These are phyloP conservation scores for Ophion slaviceki DNA, from an alignment of 2,888 invertebrate species.

Conservation along the genomic window DNA sequence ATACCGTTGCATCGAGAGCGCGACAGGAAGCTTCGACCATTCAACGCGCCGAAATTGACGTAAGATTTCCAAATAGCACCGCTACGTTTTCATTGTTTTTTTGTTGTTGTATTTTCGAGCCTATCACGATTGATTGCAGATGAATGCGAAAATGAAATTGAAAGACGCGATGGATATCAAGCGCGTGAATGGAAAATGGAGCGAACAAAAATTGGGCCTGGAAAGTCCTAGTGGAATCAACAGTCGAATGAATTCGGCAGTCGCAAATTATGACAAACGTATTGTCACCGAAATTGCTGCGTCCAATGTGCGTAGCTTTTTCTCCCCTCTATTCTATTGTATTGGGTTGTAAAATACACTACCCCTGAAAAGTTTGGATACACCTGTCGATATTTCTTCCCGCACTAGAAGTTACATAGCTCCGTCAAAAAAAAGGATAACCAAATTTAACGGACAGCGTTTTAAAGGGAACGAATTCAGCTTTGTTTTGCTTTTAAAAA, in stretches of 20 bases:
- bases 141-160: slow-evolving; percentile 70
- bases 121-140: slow-evolving; percentile 30
- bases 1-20: slow-evolving; percentile 91
- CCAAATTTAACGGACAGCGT: no score
- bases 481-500: no score
- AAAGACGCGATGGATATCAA: slow-evolving; percentile 74
- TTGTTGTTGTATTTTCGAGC: slow-evolving; percentile 19
- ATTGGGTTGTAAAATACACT: not conserved
- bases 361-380: no score
- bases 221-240: slow-evolving; percentile 72
- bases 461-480: no score
- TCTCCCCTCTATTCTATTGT: not conserved
- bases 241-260: slow-evolving; percentile 52
- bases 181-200: slow-evolving; percentile 72
- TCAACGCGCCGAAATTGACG: slow-evolving; percentile 89
- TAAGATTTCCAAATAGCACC: slow-evolving; percentile 70
- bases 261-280: slow-evolving; percentile 86
- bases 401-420: no score
- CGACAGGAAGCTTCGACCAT: slow-evolving; percentile 90
- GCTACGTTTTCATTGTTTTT: slow-evolving; percentile 1
- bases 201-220: slow-evolving; percentile 73
- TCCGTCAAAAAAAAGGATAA: no score
- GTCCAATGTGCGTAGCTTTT: slow-evolving; percentile 63
- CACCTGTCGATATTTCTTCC: no score
- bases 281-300: slow-evolving; percentile 85